Percentiles rank a stretch among this genome's conserved stretches.
phyloP scores from a whole-genome alignment of 2,888 invertebrate species.

The Dryomyza anilis region DNA sequence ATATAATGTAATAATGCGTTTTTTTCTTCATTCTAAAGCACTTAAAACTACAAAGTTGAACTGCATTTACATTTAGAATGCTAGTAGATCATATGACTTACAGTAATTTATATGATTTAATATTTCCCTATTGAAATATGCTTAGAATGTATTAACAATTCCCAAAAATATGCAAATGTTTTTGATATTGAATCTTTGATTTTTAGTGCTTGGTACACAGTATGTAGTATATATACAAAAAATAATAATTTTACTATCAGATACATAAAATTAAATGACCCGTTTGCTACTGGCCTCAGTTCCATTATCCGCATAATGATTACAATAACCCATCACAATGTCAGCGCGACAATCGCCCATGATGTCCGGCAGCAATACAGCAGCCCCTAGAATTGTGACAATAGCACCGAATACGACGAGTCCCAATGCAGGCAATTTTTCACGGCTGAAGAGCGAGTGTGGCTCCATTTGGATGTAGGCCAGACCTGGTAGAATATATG shows the following conservation, averaged over 20 bases:
- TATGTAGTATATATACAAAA: slow-evolving; percentile 37
- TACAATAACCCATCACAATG: slow-evolving; percentile 60
- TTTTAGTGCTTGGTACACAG: neutral
- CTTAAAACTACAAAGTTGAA: no score
- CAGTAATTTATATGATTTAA: no score
- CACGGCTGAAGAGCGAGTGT: slow-evolving; percentile 69
- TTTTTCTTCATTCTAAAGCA: no score
- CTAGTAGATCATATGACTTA: no score
- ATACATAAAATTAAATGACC: slow-evolving; percentile 33
- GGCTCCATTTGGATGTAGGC: slow-evolving; percentile 78
- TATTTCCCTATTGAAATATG: no score
- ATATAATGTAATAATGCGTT: no score
- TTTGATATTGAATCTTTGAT: neutral
- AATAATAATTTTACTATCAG: slow-evolving; percentile 20
- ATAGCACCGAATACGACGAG: slow-evolving; percentile 71
- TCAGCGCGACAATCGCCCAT: slow-evolving; percentile 60
- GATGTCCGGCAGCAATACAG: slow-evolving; percentile 56
- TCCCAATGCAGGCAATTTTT: slow-evolving; percentile 74
- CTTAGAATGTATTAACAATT: no score
- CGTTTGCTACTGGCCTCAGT: slow-evolving; percentile 40
- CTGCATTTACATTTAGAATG: no score
- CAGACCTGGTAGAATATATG: slow-evolving; percentile 80
- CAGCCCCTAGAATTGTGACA: slow-evolving; percentile 58
- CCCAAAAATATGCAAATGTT: neutral
- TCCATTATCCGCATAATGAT: slow-evolving; percentile 47